A percentile compares a stretch with the other conserved stretches of the same genome.
Evolutionary conservation across 2,797 vertebrate genomes (phyloP).

Genomic region (Manis pentadactyla): DNA sequence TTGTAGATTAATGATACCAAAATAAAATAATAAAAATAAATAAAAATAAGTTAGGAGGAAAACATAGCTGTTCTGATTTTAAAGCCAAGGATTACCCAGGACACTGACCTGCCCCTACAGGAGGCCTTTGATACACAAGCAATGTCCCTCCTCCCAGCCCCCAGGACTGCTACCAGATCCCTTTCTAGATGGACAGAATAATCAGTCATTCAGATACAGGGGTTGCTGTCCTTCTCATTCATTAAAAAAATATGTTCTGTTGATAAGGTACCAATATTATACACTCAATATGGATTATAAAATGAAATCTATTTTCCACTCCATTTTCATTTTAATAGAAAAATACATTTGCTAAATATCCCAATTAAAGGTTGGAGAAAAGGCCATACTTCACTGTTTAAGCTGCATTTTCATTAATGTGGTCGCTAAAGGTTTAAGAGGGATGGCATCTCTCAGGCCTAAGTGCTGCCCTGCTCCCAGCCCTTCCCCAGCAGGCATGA

Average conservation of each 20-base stretch:
- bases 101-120: rapidly evolving
- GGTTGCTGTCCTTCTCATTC: neutral
- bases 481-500: constrained; percentile 40
- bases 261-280: neutral
- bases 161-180: neutral
- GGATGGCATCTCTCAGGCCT: neutral
- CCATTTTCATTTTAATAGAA: constrained; percentile 73
- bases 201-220: neutral
- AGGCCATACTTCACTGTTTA: constrained; percentile 2
- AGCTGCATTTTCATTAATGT: constrained; percentile 45
- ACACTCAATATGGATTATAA: constrained; percentile 36
- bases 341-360: constrained; percentile 69
- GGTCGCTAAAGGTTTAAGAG: neutral
- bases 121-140: neutral
- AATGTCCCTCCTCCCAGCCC: neutral
- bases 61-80: neutral
- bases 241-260: constrained; percentile 59
- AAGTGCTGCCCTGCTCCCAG: neutral
- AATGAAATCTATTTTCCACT: constrained; percentile 67
- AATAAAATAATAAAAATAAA: too few relatives aligned
- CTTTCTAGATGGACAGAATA: neutral
- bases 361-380: constrained; percentile 54
- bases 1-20: too few relatives aligned
- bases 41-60: neutral
- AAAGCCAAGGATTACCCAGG: neutral